These are phyloP conservation scores for Ceratosolen fusciceps DNA, from an alignment of 1,140 invertebrate genomes.

Conservation along the genomic window DNA sequence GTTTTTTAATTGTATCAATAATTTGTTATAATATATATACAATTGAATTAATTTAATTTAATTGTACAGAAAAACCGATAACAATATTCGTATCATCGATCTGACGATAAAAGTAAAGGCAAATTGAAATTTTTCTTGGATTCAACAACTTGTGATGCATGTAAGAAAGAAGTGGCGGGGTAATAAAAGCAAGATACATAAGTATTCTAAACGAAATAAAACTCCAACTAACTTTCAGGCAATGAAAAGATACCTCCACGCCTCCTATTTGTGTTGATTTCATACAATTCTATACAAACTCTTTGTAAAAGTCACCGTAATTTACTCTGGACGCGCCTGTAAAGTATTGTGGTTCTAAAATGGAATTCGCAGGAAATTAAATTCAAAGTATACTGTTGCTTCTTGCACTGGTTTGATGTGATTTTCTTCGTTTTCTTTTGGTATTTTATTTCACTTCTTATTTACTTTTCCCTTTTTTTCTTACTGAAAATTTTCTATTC, in stretches of 20 bases:
- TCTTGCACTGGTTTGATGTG: too few species aligned
- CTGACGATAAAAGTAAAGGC: not conserved
- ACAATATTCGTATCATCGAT: not conserved
- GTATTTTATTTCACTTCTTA: too few species aligned
- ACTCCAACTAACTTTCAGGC: slow-evolving; percentile 18
- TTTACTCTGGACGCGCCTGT: slow-evolving; percentile 9
- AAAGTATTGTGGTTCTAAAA: slow-evolving; percentile 25
- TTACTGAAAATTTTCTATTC: too few species aligned
- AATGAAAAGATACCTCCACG: slow-evolving; percentile 16
- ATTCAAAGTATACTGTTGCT: slow-evolving; percentile 32
- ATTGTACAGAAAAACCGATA: not conserved
- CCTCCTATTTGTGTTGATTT: slow-evolving; percentile 1
- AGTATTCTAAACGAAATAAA: slow-evolving; percentile 13
- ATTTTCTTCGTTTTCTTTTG: not conserved
- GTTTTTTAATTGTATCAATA: too few species aligned
- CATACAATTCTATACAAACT: slow-evolving; percentile 20
- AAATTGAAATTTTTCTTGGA: not conserved
- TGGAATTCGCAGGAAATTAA: slow-evolving; percentile 43
- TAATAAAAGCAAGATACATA: slow-evolving; percentile 7
- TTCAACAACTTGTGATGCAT: not conserved
- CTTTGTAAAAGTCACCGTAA: slow-evolving; percentile 25
- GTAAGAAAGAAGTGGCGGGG: not conserved
- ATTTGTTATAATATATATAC: too few species aligned
- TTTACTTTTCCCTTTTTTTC: too few species aligned
- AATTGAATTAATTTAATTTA: too few species aligned